Evolutionary conservation across 2,888 invertebrate species (phyloP), one percentile per base, ranked within the genome.

Genomic region (Tiliacea citrago): DNA sequence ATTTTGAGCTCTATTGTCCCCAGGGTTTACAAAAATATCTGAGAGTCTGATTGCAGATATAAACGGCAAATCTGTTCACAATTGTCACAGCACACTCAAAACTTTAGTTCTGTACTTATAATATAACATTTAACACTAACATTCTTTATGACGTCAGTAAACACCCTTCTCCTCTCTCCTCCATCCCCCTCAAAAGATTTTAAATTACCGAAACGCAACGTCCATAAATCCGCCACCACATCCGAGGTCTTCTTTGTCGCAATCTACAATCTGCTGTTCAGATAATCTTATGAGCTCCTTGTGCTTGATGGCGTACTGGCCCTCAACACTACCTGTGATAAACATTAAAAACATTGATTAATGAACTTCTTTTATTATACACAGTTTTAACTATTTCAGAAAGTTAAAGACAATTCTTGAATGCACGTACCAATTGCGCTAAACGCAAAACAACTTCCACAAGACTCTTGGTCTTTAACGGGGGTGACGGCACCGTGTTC

Each of bases 381-480:
- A 29, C 13, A 63, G 5, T 47, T 65, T 39, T 21, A 21, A 49
- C 49, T n/a, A 35, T 49, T 65, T 49, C 3, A 35, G 21, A 35
- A 49, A 16, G 2, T 49, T 24, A 5, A 24, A 49, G 5, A 42
- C 3, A n/a, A 24, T n/a, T 42, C 4, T 35, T 47, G 7, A 47
- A 57, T 29, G 6, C 2, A 71, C 79, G 73, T 67, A 89, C 91
- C 90, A 65, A 68, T 71, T 2, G 84, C 18, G 72, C 88, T 87
- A 65, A 91, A 92, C 53, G 98, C 97, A 98, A 98, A 99, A 94
- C 98, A 98, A 53, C 98, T 98, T 47, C 98, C 98, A 91, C 98
- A 98, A 68, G 93, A 93, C 35, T 97, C 97, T 95, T 99, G 98
- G 94, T 98, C 97, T 91, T 98, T 98, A 29, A 98, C 97, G 0